phyloP scores from a whole-genome alignment of 2,797 vertebrate species.

The Hirundo rustica region DNA sequence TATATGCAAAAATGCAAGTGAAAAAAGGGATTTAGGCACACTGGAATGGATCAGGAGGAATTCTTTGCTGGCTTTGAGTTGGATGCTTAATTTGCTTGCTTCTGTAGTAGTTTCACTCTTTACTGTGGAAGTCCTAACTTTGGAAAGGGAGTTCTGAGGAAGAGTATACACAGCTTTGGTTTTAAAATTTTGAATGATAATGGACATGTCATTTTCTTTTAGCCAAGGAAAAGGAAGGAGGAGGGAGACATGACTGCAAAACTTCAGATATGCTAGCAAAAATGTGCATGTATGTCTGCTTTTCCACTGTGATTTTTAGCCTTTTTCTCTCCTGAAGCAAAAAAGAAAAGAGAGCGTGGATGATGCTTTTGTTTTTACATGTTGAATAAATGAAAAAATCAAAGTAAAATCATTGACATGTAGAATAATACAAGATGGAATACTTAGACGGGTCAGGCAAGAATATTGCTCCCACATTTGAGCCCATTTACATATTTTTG shows the following conservation, averaged over 20 bases:
- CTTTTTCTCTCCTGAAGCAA: neutral
- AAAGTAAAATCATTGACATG: neutral
- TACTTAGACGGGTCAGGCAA: neutral
- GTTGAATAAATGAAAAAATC: neutral
- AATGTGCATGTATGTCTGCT: neutral
- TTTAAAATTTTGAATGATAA: neutral
- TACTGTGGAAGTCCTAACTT: neutral
- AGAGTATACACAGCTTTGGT: neutral
- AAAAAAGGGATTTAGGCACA: neutral
- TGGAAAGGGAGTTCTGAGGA: neutral
- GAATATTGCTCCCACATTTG: neutral
- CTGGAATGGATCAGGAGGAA: neutral
- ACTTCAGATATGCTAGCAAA: neutral
- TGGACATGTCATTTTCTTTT: neutral
- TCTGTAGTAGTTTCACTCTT: neutral
- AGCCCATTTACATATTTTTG: neutral
- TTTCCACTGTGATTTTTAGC: neutral
- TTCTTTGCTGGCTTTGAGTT: neutral
- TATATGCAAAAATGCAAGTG: neutral
- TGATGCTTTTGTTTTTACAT: neutral
- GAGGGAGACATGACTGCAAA: neutral
- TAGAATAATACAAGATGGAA: neutral
- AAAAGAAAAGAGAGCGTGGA: too few species aligned
- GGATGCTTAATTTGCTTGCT: neutral
- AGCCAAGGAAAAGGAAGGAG: neutral